Evolutionary conservation across 2,113 vertebrate species (phyloP).

Genomic region (Terrapene triunguis): DNA sequence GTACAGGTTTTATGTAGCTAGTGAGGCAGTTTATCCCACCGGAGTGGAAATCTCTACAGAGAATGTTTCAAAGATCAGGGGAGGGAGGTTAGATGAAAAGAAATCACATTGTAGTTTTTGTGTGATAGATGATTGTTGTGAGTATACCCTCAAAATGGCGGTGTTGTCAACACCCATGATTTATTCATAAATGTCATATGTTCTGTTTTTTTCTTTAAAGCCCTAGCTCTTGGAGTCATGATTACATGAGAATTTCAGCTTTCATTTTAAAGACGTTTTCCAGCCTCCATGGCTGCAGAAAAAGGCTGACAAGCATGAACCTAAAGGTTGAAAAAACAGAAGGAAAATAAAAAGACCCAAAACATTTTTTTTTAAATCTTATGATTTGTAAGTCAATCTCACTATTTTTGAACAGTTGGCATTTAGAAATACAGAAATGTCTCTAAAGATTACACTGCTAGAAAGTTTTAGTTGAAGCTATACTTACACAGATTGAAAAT

Average conservation of each 20-base stretch:
- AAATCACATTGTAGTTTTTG: neutral
- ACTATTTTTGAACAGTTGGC: neutral
- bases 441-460: neutral
- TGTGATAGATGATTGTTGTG: neutral
- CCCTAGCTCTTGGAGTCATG: neutral
- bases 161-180: neutral
- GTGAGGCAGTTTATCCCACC: neutral
- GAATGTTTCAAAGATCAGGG: neutral
- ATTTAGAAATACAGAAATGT: neutral
- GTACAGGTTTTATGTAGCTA: accelerated
- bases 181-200: neutral
- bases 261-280: neutral
- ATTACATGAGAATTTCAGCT: neutral
- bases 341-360: neutral
- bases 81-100: neutral
- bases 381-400: neutral
- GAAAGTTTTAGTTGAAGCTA: neutral
- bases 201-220: neutral
- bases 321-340: neutral
- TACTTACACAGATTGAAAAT: neutral
- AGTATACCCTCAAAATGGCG: neutral
- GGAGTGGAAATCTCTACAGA: neutral
- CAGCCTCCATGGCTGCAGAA: neutral
- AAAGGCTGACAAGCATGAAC: neutral
- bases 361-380: neutral